phyloP scores from a whole-genome alignment of 2,888 invertebrate species.

The Mesopsocus fuscifrons region DNA sequence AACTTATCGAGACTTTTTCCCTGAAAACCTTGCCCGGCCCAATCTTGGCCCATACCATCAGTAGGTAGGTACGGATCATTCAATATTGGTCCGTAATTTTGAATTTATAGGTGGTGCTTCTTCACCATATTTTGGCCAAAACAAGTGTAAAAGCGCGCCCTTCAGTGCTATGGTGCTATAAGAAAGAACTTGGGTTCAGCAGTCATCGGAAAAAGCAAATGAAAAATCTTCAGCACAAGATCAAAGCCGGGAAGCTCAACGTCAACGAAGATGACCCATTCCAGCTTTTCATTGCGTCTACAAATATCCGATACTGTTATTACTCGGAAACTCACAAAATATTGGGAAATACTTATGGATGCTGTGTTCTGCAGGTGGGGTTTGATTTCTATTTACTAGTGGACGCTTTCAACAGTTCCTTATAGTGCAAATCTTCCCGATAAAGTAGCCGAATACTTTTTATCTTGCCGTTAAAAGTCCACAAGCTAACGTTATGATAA shows the following conservation, averaged over 20 bases:
- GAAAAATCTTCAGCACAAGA: constrained; percentile 61
- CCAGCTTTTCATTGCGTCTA: constrained; percentile 87
- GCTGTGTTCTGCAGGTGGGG: constrained; percentile 74
- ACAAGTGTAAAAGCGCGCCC: constrained; percentile 84
- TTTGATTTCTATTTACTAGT: no score
- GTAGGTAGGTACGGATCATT: no score
- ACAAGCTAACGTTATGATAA: no score
- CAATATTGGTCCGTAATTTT: no score
- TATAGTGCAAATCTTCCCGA: no score
- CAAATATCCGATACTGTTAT: constrained; percentile 92
- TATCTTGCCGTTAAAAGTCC: no score
- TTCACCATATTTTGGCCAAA: constrained; percentile 95
- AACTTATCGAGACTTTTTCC: no score
- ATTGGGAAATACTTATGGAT: constrained; percentile 90
- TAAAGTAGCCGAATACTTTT: no score
- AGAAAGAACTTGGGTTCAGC: constrained; percentile 80
- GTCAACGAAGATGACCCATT: constrained; percentile 92
- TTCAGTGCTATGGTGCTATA: constrained; percentile 96
- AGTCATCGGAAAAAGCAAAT: constrained; percentile 87
- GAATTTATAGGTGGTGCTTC: constrained; percentile 67
- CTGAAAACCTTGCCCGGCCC: no score
- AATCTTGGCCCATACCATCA: no score
- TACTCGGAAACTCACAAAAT: constrained; percentile 96
- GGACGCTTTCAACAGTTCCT: no score
- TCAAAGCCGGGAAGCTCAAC: constrained; percentile 70